phyloP scores from a whole-genome alignment of 2,113 vertebrate genomes.

The Prietella phreatophila region DNA sequence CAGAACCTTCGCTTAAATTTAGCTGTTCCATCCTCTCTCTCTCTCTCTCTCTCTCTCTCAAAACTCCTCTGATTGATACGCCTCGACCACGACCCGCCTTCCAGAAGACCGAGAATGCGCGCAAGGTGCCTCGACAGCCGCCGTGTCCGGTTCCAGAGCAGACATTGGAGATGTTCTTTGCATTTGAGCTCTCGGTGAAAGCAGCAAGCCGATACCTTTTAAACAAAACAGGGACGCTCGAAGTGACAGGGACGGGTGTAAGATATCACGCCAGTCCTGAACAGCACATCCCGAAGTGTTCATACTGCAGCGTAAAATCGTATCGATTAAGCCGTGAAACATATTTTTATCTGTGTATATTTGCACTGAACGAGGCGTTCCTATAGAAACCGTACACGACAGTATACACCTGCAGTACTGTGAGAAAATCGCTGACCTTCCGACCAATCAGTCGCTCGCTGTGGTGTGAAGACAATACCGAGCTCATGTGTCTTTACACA shows the following conservation, averaged over 20 bases:
- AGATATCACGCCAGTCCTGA: background rate
- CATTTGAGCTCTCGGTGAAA: background rate
- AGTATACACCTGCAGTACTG: background rate
- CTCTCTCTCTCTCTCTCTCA: background rate
- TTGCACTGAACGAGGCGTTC: no score
- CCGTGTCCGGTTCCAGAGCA: background rate
- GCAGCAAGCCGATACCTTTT: background rate
- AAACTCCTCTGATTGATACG: background rate
- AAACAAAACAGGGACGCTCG: background rate
- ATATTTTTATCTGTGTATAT: background rate
- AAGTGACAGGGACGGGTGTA: background rate
- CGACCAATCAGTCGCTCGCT: background rate
- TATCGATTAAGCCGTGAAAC: background rate
- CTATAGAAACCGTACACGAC: background rate
- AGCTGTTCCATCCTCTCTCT: conserved; percentile 10
- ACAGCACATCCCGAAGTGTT: background rate
- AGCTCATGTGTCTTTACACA: background rate
- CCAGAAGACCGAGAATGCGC: no score
- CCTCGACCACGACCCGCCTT: background rate
- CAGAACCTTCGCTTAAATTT: conserved; percentile 11
- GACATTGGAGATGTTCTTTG: background rate
- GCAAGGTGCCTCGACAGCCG: background rate
- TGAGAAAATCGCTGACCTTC: background rate
- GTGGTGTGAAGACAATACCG: background rate
- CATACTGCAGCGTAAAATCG: background rate